Base-by-base conservation (phyloP, 2,888 invertebrate genomes). In the Sylvicola cinctus region DNA sequence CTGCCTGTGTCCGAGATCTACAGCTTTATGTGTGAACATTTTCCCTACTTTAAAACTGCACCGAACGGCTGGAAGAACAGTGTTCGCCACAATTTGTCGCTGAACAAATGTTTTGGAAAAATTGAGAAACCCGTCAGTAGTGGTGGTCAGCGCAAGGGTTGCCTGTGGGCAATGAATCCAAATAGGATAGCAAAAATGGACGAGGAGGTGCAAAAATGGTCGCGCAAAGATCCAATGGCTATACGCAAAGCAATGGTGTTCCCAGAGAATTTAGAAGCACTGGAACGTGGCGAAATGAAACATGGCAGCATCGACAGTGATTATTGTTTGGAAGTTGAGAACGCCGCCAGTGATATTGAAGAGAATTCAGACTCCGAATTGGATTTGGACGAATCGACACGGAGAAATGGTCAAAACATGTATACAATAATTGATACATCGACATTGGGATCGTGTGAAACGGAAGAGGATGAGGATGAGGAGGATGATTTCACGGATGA, bases 11-110 rank as follows among this genome's bases (percentile, higher is more conserved):
- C 91, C 10, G 96, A 96, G 63, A 96, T 96, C 46, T 96, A 96
- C 59, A 90, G 85, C 55, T 96, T 96, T 52, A 93, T 96, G 83
- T 95, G 90, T 55, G 85, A 90, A 58, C 91, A 96, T 56, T 96
- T 96, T 54, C 96, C 96, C 1, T 96, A 93, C 57, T 96, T 96
- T 57, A 91, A 91, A 62, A 93, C 90, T 2, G 96, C 96, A 10
- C 95, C 93, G 15, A 87, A 81, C 52, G 95, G 95, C 13, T 96
- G 96, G 96, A 96, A 96, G 61, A 96, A 96, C 56, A 95, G 95
- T 3, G 95, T 96, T 2, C 68, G 96, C 43, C 96, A 96, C 55
- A 96, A 96, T 62, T 65, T 96, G 44, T 93, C 93, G 43, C 60
- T 96, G 45, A 96, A 96, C 62, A 95, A 96, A 61, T 95, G 95